Conservation (phyloP, 2,113 vertebrate genomes). For the Pituophis catenifer region DNA sequence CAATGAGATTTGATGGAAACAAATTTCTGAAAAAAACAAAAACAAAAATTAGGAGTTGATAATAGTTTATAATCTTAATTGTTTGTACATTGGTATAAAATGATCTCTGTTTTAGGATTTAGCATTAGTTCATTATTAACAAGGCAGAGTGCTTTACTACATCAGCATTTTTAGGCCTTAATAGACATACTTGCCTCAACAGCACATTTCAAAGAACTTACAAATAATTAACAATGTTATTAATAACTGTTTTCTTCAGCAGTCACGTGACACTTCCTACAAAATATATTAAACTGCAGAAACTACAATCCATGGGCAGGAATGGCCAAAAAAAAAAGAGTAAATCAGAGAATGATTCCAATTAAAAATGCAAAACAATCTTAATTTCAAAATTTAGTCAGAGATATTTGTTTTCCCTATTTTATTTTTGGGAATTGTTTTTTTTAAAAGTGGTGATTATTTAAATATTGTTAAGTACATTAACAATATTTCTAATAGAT, state of each 20-base stretch:
- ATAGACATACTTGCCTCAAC: not conserved
- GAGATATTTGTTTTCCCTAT: not conserved
- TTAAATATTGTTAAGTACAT: not conserved
- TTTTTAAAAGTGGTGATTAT: not conserved
- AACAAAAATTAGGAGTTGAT: conserved; percentile 10
- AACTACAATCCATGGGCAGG: not conserved
- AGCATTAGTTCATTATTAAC: not conserved
- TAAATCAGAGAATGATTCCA: accelerated
- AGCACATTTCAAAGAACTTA: not conserved
- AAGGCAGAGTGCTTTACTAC: not conserved
- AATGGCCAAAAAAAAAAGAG: not conserved
- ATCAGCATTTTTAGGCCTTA: not conserved
- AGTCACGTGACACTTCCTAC: accelerated
- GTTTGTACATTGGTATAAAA: not conserved
- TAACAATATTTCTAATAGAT: not conserved
- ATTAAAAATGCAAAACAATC: not conserved
- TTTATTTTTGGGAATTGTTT: not conserved
- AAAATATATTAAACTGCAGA: not conserved
- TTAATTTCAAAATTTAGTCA: not conserved
- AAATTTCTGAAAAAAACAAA: conserved; percentile 81
- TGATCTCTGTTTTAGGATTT: conserved; percentile 12
- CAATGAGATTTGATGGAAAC: conserved; percentile 92
- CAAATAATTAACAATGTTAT: not conserved
- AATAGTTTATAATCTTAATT: not conserved
- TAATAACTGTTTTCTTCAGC: not conserved